Conservation (phyloP, 2,888 invertebrate species). For the Cryptus viduatorius region DNA sequence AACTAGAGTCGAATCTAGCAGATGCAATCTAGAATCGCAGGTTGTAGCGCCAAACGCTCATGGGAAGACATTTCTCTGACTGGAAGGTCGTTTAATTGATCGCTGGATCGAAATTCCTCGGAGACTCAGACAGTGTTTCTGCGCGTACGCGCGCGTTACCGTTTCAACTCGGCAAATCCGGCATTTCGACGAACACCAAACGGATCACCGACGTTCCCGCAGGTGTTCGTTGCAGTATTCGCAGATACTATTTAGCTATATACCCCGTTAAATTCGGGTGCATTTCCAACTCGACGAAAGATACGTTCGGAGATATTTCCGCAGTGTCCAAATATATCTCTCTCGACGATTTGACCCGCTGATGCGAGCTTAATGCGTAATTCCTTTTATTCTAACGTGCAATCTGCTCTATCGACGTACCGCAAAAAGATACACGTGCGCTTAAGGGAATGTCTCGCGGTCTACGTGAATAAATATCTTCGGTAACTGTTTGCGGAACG, state of each 20-base stretch:
- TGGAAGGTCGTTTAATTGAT: slow-evolving; percentile 83
- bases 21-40: slow-evolving; percentile 29
- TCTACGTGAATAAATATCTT: slow-evolving; percentile 43
- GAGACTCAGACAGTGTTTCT: slow-evolving; percentile 72
- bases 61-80: slow-evolving; percentile 75
- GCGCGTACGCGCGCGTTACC: slow-evolving; percentile 19
- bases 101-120: slow-evolving; percentile 81
- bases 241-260: neutral
- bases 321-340: slow-evolving; percentile 12
- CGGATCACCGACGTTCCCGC: slow-evolving; percentile 23
- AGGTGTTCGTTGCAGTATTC: slow-evolving; percentile 19
- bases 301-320: slow-evolving; percentile 40
- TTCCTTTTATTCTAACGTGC: slow-evolving; percentile 24
- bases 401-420: neutral
- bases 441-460: slow-evolving; percentile 6
- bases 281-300: slow-evolving; percentile 27
- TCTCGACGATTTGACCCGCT: neutral
- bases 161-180: slow-evolving; percentile 16
- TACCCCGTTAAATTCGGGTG: slow-evolving; percentile 1
- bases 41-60: slow-evolving; percentile 60
- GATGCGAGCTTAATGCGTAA: neutral
- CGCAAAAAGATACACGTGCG: slow-evolving; percentile 3
- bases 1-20: slow-evolving; percentile 25
- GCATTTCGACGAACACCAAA: slow-evolving; percentile 26
- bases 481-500: slow-evolving; percentile 8